Percentiles rank a stretch among this genome's conserved stretches.
Conservation (phyloP, 2,797 vertebrate genomes). For the Steatocranus sp. region DNA sequence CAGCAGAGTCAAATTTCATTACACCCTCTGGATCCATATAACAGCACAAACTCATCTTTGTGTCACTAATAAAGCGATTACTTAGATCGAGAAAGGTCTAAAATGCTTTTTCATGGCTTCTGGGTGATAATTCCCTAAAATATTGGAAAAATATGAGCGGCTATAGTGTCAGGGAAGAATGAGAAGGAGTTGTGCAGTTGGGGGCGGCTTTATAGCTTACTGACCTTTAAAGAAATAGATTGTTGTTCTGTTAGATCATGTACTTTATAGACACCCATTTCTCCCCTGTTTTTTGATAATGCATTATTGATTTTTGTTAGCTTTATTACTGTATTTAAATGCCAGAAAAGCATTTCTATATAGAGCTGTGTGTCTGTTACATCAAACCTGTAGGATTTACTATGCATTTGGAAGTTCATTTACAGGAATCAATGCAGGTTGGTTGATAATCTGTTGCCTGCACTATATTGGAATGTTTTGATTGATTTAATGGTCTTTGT, state of each 20-base stretch:
- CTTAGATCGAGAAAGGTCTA: conserved; percentile 62
- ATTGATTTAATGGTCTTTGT: background rate
- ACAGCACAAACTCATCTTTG: conserved; percentile 80
- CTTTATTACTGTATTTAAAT: conserved; percentile 65
- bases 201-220: conserved; percentile 58
- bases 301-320: conserved; percentile 73
- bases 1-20: conserved; percentile 82
- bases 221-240: conserved; percentile 71
- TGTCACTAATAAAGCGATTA: conserved; percentile 78
- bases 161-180: conserved; percentile 37
- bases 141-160: conserved; percentile 66
- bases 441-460: background rate
- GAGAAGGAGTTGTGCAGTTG: conserved; percentile 32
- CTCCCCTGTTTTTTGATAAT: conserved; percentile 67
- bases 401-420: background rate
- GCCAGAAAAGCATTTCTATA: conserved; percentile 34
- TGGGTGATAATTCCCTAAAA: conserved; percentile 64
- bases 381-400: background rate
- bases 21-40: conserved; percentile 78
- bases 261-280: conserved; percentile 50
- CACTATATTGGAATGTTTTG: background rate
- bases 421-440: background rate
- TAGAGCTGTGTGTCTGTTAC: background rate
- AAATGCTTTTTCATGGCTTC: conserved; percentile 65
- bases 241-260: conserved; percentile 62